Base-by-base conservation (phyloP, 2,797 vertebrate genomes). In the Molossus alvarezi region DNA sequence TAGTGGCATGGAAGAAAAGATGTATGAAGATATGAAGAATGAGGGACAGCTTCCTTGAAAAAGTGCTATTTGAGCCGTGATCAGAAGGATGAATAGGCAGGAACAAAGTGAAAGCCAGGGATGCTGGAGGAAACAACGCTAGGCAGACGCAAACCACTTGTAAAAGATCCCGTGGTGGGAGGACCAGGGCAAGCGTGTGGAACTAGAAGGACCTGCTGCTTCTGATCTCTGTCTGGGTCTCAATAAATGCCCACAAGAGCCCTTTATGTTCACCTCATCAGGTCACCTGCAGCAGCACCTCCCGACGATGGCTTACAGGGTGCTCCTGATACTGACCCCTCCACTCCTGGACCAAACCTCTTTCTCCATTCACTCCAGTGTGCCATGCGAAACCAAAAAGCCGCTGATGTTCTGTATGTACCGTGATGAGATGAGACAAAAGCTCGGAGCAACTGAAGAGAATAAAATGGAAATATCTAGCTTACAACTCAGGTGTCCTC, bases 381-480 rank as follows among this genome's bases (percentile, higher is more conserved):
- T 79, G 51, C 23, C 29, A 4, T 67, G 77, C 23, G 77, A 88
- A 96, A 62, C 17, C 25, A 60, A 95, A 69, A 37, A 10, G 33
- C 27, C 21, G 41, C 25, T 9, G 25, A 76, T 76, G 41, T 80
- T 80, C 23, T 55, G 12, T 55, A 27, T 51, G 57, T 62, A 12
- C 20, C 55, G 33, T 23, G 21, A 81, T 65, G 48, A 29, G 21
- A 81, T 65, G 48, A 29, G 53, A 79, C 62, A 85, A 90, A 90
- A 45, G 6, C 4, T 48, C 25, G 37, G n/a, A 76, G 69, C 37
- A 18, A 37, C 81, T 51, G 9, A 79, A 62, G 41, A 75, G 23
- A 90, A 85, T 51, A 92, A 73, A 85, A n/a, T 67, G 67, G 37
- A 93, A 95, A 81, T 69, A 75, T 21, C 17, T 41, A 53, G 55